Conservation (phyloP, 1,140 invertebrate genomes). For the Magallana ariakensis region DNA sequence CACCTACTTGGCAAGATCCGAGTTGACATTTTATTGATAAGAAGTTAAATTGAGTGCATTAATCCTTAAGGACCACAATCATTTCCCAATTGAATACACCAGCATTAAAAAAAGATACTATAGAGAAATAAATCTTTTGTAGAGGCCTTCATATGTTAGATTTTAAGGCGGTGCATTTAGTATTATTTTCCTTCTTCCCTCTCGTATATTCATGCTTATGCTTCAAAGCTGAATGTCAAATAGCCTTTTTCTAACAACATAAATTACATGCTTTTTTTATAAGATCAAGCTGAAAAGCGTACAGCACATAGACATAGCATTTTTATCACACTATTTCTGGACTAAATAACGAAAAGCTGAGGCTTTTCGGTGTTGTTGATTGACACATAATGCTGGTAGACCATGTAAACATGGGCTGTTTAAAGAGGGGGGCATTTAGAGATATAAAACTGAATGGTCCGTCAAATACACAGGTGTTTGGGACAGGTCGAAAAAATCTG, state of each 20-base stretch:
- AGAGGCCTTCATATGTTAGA: too few species aligned
- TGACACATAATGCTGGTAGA: background rate
- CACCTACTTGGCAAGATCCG: conserved; percentile 7
- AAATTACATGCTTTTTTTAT: too few species aligned
- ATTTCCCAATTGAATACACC: background rate
- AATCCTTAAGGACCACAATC: background rate
- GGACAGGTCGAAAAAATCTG: background rate
- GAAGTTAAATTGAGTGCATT: background rate
- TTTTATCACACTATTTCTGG: too few species aligned
- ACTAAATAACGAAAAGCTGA: too few species aligned
- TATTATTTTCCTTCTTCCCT: too few species aligned
- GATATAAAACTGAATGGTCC: conserved; percentile 18
- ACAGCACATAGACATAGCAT: too few species aligned
- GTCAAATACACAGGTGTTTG: conserved; percentile 3
- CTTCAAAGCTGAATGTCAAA: too few species aligned
- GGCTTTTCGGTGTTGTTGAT: background rate
- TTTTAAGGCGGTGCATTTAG: too few species aligned
- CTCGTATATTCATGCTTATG: too few species aligned
- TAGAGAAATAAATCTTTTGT: too few species aligned
- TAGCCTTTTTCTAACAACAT: too few species aligned
- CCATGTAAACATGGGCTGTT: conserved; percentile 13
- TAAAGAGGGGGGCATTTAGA: background rate
- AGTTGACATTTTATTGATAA: conserved; percentile 25
- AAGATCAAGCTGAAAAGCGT: too few species aligned
- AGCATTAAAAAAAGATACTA: background rate